Conservation (phyloP, 2,113 vertebrate species). For the Erinaceus europaeus region DNA sequence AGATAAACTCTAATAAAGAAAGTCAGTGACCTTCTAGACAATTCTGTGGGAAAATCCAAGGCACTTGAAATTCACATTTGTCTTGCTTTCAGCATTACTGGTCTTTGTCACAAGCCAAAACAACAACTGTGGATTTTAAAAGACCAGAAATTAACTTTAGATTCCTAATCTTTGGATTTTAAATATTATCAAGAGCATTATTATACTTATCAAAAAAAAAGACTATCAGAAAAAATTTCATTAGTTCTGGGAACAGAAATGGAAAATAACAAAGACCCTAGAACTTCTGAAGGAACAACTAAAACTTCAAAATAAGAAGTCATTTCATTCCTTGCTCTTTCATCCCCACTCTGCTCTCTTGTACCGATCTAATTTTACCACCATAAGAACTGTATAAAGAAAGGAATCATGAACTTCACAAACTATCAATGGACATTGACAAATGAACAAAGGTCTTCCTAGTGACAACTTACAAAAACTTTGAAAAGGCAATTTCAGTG, state of each 20-base stretch:
- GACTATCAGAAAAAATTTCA: conserved; percentile 32
- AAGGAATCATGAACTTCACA: conserved; percentile 39
- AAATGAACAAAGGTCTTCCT: conserved; percentile 11
- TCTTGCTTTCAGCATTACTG: conserved; percentile 48
- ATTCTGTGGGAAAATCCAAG: conserved; percentile 71
- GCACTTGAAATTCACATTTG: conserved; percentile 60
- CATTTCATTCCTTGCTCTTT: not conserved
- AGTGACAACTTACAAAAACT: not conserved
- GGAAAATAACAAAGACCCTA: not conserved
- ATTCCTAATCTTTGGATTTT: conserved; percentile 40
- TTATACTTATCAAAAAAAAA: too few relatives aligned
- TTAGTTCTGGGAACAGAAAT: not conserved
- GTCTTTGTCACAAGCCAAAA: conserved; percentile 40
- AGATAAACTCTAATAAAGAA: conserved; percentile 72
- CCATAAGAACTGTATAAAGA: not conserved
- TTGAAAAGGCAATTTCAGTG: not conserved
- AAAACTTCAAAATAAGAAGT: conserved; percentile 19
- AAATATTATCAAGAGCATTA: conserved; percentile 53
- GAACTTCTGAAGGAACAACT: not conserved
- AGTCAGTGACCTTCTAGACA: conserved; percentile 70
- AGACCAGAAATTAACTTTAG: conserved; percentile 35
- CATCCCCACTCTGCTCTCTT: too few relatives aligned
- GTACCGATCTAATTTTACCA: not conserved
- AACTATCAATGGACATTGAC: conserved; percentile 14
- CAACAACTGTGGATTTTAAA: conserved; percentile 4